Evolutionary conservation across 2,797 vertebrate species (phyloP).

Genomic region (Spheniscus humboldti): DNA sequence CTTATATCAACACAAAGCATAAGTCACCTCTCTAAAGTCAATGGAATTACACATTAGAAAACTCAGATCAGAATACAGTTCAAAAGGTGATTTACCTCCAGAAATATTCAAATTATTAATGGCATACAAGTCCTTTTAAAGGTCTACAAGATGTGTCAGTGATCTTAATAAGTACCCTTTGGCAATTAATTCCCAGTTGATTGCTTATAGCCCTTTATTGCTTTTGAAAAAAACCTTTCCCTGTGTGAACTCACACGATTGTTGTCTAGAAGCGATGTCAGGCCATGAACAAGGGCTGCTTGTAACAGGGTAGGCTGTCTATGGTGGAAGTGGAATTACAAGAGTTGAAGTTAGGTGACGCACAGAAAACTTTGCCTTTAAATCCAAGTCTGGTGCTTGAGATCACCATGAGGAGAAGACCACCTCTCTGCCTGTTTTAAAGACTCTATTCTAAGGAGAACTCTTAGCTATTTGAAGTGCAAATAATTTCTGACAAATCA

Average conservation of each 20-base stretch:
- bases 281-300: not conserved
- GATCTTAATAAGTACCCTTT: not conserved
- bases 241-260: not conserved
- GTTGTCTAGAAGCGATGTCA: not conserved
- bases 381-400: not conserved
- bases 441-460: not conserved
- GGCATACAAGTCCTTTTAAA: not conserved
- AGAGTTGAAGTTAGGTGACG: not conserved
- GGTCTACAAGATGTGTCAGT: not conserved
- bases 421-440: not conserved
- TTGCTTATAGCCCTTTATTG: not conserved
- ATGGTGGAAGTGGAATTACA: not conserved
- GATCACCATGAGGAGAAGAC: not conserved
- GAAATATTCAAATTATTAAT: not conserved
- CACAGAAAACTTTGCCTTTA: not conserved
- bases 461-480: not conserved
- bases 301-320: not conserved
- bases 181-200: not conserved
- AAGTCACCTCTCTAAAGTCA: not conserved
- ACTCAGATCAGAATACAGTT: not conserved
- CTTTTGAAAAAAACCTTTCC: not conserved
- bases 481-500: not conserved
- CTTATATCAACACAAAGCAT: not conserved
- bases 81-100: not conserved
- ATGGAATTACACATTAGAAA: not conserved